Evolutionary conservation across 2,113 vertebrate species (phyloP), one percentile per base, ranked within the genome.

Genomic region (Silurus glanis): DNA sequence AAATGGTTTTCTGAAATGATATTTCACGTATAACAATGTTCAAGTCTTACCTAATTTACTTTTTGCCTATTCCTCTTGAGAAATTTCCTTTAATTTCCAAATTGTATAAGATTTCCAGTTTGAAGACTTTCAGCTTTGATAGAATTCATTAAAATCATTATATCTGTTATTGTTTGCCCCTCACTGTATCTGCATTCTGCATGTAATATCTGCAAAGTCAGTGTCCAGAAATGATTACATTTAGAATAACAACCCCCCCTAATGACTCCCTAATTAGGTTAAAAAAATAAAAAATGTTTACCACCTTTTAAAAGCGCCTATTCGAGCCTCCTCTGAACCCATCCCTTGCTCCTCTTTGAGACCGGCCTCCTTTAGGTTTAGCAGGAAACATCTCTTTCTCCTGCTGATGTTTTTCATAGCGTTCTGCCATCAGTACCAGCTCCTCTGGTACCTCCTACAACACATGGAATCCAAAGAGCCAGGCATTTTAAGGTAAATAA

Each of bases 401-500:
- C 9, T 61, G 90, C 91, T 96, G 95, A 91, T 95, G 94, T 66
- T 95, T 95, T 72, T 96, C 95, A 8, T 96, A 99, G 88, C 96
- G 93, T 84, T 97, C 95, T 61, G 97, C 97, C 97, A 99, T 99
- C 13, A 93, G 90, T 59, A 96, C 83, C 86, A 99, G 95, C 64
- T 97, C 94, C 0, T 94, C 92, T 13, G 98, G 97, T 83, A 99
- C 94, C 0, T 93, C 95, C 97, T 99, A 61, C 59, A 59, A 28
- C 66, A 86, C 56, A 84, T 7, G 21, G 3, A 8, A 83, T 21
- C 16, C 8, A 84, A 17, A 76, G 67, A 17, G 25, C 13, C 21
- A 55, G 7, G 16, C 12, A 59, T 13, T 74, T 58, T 23, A 3
- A 4, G 17, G 16, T 37, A 3, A 28, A 9, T 61, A 37, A 37